phyloP scores from a whole-genome alignment of 2,888 invertebrate genomes.

The Cryptus armator region DNA sequence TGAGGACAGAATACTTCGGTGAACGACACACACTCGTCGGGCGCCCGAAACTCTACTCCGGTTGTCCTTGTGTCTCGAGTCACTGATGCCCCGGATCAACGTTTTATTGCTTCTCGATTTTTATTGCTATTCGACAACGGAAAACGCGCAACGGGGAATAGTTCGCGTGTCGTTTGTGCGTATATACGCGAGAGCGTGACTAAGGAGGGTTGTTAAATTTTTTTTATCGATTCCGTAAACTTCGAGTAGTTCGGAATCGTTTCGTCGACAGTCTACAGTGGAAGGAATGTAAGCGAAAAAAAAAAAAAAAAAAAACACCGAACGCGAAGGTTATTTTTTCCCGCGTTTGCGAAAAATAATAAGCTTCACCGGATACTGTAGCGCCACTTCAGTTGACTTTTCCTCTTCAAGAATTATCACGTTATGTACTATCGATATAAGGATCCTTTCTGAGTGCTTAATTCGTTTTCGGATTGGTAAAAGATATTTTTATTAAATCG shows the following conservation, averaged over 20 bases:
- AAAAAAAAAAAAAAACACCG: background rate
- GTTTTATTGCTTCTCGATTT: constrained; percentile 48
- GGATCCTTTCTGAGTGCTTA: too few species aligned
- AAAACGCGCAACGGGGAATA: constrained; percentile 18
- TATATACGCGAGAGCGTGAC: constrained; percentile 30
- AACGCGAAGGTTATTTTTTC: too few species aligned
- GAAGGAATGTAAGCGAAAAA: background rate
- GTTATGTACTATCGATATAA: too few species aligned
- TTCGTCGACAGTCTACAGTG: background rate
- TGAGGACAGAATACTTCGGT: constrained; percentile 54
- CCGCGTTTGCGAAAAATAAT: too few species aligned
- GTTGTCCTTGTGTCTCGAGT: constrained; percentile 10
- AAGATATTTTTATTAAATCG: too few species aligned
- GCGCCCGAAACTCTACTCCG: constrained; percentile 25
- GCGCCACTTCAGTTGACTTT: too few species aligned
- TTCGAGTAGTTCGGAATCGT: constrained; percentile 6
- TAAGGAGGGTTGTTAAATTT: constrained; percentile 37
- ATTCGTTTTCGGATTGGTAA: too few species aligned
- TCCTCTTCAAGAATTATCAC: too few species aligned
- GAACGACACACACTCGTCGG: constrained; percentile 46
- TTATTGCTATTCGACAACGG: constrained; percentile 27
- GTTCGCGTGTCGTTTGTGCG: constrained; percentile 31
- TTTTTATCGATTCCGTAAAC: constrained; percentile 33
- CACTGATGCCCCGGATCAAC: constrained; percentile 36
- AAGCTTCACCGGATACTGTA: too few species aligned